These are phyloP conservation scores for Pogonomyrmex californicus DNA, from an alignment of 1,140 invertebrate species.

Conservation along the genomic window DNA sequence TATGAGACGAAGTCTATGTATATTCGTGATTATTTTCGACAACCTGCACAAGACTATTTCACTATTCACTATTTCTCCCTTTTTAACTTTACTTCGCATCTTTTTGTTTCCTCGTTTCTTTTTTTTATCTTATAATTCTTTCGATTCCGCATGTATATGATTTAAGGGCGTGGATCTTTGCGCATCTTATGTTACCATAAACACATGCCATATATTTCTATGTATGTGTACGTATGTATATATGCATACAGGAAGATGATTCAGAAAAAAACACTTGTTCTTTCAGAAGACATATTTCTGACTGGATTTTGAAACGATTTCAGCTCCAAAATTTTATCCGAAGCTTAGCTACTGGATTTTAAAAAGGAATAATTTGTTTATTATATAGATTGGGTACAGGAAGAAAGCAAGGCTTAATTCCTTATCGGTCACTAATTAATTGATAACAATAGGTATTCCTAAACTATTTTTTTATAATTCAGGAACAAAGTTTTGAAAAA, in stretches of 20 bases:
- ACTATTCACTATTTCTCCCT: conserved; percentile 12
- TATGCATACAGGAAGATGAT: not conserved
- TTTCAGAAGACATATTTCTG: too few relatives aligned
- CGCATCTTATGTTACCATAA: not conserved
- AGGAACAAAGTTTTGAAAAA: too few relatives aligned
- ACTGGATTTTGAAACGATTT: too few relatives aligned
- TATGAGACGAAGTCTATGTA: conserved; percentile 11
- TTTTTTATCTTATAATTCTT: conserved; percentile 1
- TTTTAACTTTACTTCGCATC: conserved; percentile 28
- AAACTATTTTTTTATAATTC: too few relatives aligned
- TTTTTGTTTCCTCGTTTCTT: not conserved
- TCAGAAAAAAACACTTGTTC: too few relatives aligned
- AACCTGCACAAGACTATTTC: conserved; percentile 9
- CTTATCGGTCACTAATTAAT: too few relatives aligned
- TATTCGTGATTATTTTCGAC: conserved; percentile 22
- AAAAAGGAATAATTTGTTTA: too few relatives aligned
- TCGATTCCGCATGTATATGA: not conserved
- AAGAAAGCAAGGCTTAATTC: too few relatives aligned
- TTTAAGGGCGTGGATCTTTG: not conserved
- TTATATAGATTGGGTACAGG: too few relatives aligned
- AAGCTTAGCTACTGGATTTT: too few relatives aligned
- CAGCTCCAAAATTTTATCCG: too few relatives aligned
- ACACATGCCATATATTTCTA: not conserved
- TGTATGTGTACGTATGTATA: not conserved
- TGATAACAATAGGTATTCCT: too few relatives aligned